These are phyloP conservation scores for Enteromius unitaeniatus DNA, from an alignment of 2,797 vertebrate genomes.

Conservation along the genomic window DNA sequence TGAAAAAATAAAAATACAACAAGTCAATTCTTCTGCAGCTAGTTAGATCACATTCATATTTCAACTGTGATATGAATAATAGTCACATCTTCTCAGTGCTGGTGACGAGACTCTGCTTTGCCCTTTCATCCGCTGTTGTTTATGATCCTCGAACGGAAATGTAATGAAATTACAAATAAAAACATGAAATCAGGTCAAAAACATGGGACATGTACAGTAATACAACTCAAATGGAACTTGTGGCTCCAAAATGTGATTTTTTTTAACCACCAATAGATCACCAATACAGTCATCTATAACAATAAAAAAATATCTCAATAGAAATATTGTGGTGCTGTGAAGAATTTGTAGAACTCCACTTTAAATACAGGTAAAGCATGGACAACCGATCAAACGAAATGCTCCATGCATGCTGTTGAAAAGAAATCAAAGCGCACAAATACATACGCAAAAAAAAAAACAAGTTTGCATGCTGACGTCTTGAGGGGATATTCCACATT, in stretches of 20 bases:
- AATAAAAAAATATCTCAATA: slow-evolving; percentile 9
- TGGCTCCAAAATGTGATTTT: neutral
- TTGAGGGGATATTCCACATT: neutral
- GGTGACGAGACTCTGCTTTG: slow-evolving; percentile 69
- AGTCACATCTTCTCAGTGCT: slow-evolving; percentile 68
- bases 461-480: slow-evolving; percentile 43
- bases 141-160: slow-evolving; percentile 66
- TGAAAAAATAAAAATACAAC: neutral
- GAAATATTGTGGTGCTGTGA: neutral
- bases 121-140: slow-evolving; percentile 12
- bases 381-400: slow-evolving; percentile 41
- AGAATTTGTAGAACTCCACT: neutral
- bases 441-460: slow-evolving; percentile 8
- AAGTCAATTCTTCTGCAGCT: neutral
- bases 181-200: slow-evolving; percentile 47
- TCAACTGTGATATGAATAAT: slow-evolving; percentile 71
- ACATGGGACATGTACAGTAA: neutral
- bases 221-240: neutral
- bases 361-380: slow-evolving; percentile 53
- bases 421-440: neutral
- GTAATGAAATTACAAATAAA: slow-evolving; percentile 21
- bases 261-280: slow-evolving; percentile 1
- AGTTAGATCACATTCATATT: slow-evolving; percentile 34
- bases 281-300: slow-evolving; percentile 3
- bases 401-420: slow-evolving; percentile 19